Percentiles rank a stretch among this genome's conserved stretches.
Evolutionary conservation across 2,113 vertebrate genomes (phyloP).

Genomic region (Cyprinodon tularosa): DNA sequence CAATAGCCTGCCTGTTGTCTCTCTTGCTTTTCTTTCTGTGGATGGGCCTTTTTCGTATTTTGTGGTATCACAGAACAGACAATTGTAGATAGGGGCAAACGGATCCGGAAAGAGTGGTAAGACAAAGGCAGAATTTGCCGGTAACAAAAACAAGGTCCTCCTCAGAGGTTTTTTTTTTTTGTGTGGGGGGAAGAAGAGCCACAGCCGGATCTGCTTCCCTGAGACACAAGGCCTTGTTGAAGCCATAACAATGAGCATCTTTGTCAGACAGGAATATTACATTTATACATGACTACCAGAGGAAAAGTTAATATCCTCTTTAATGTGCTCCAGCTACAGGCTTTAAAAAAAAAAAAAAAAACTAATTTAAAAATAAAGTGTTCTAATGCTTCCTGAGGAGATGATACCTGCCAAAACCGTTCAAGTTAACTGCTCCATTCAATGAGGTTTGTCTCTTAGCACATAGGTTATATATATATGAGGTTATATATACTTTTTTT

Average conservation of each 20-base stretch:
- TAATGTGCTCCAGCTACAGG: slow-evolving; percentile 63
- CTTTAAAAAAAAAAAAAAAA: slow-evolving; percentile 17
- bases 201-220: slow-evolving; percentile 66
- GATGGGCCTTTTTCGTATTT: slow-evolving; percentile 27
- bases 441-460: neutral
- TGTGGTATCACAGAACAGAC: slow-evolving; percentile 51
- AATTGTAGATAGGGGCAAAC: slow-evolving; percentile 37
- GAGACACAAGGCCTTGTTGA: slow-evolving; percentile 30
- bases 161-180: slow-evolving; percentile 55
- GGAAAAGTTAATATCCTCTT: slow-evolving; percentile 27
- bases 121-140: slow-evolving; percentile 55
- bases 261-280: slow-evolving; percentile 65
- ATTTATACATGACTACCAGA: slow-evolving; percentile 40
- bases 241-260: slow-evolving; percentile 71
- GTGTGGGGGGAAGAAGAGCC: slow-evolving; percentile 59
- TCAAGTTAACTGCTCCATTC: neutral
- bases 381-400: neutral
- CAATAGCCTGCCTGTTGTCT: slow-evolving; percentile 70
- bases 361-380: slow-evolving; percentile 27
- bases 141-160: slow-evolving; percentile 38
- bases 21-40: slow-evolving; percentile 21
- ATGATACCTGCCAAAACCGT: neutral
- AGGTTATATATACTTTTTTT: no score
- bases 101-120: slow-evolving; percentile 62
- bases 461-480: neutral